These are phyloP conservation scores for Delichon dasypus DNA, from an alignment of 2,797 vertebrate species.

Conservation along the genomic window DNA sequence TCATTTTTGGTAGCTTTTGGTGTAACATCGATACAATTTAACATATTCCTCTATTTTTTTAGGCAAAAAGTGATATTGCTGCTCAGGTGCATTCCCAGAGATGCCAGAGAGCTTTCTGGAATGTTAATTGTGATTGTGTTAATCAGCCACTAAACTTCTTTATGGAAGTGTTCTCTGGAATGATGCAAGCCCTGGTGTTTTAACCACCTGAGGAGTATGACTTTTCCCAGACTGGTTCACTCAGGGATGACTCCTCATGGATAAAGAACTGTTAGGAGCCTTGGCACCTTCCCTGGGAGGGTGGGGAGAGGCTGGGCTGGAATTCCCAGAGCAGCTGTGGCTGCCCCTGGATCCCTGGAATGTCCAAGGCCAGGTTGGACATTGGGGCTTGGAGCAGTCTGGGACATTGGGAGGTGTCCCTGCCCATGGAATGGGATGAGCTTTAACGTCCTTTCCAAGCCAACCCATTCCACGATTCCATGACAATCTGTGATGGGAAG, in stretches of 20 bases:
- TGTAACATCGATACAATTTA: not conserved
- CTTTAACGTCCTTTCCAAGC: not conserved
- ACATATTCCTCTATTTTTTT: not conserved
- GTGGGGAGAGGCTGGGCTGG: not conserved
- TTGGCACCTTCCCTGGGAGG: not conserved
- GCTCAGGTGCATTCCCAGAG: not conserved
- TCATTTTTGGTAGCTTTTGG: not conserved
- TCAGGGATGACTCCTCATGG: not conserved
- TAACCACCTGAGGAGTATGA: accelerated
- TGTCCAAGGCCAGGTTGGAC: not conserved
- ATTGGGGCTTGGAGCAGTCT: not conserved
- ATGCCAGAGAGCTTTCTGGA: not conserved
- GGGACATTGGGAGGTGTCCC: accelerated
- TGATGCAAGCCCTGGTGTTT: not conserved
- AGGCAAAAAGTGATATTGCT: not conserved
- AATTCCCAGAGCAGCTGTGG: not conserved
- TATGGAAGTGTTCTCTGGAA: not conserved
- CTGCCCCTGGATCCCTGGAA: not conserved
- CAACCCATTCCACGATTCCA: not conserved
- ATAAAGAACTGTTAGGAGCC: not conserved
- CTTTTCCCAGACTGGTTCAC: not conserved
- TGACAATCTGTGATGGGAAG: not conserved
- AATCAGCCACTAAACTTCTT: not conserved
- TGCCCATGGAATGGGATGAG: not conserved
- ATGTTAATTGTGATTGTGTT: not conserved